Evolutionary conservation across 2,113 vertebrate species (phyloP).

Genomic region (Bufo gargarizans): DNA sequence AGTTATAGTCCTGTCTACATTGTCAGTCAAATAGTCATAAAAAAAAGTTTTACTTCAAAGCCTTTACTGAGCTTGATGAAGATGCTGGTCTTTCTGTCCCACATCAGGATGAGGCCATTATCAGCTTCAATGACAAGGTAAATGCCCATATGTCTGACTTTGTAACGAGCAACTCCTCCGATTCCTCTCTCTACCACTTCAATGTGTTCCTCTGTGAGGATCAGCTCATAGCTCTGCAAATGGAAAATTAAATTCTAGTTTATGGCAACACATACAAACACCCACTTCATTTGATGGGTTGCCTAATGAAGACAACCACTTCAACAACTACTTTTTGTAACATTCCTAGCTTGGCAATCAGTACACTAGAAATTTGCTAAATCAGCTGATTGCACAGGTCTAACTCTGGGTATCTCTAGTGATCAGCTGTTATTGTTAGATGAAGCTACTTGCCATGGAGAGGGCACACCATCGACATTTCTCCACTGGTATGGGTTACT

Average conservation of each 20-base stretch:
- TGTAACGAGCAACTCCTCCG: conserved; percentile 69
- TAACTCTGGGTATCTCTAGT: background rate
- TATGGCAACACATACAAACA: background rate
- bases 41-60: conserved; percentile 76
- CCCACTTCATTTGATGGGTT: too few species aligned
- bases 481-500: too few species aligned
- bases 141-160: conserved; percentile 82
- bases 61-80: conserved; percentile 81
- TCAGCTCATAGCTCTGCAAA: conserved; percentile 81
- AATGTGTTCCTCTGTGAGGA: conserved; percentile 77
- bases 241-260: background rate
- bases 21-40: background rate
- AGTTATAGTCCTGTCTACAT: background rate
- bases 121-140: conserved; percentile 83
- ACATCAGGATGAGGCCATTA: conserved; percentile 81
- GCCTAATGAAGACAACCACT: background rate
- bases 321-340: too few species aligned
- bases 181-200: conserved; percentile 73
- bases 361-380: too few species aligned
- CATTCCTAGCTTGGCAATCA: background rate
- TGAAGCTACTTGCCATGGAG: background rate
- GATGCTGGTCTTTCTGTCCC: conserved; percentile 91
- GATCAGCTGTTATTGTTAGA: background rate
- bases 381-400: too few species aligned
- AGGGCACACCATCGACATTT: too few species aligned